Conservation (phyloP, 1,140 invertebrate genomes). For the Drosophila navojoa region DNA sequence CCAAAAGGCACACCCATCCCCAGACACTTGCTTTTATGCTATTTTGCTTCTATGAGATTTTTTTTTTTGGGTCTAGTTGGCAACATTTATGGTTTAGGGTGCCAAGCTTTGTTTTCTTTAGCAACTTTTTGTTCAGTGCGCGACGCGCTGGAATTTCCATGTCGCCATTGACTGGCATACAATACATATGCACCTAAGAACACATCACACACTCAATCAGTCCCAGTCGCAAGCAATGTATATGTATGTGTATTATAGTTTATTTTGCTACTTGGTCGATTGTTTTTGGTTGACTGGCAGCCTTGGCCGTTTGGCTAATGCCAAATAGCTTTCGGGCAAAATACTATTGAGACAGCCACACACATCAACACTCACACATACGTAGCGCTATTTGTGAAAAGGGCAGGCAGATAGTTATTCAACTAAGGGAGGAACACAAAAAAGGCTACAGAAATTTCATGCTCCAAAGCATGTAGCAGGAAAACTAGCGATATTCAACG, state of each 20-base stretch:
- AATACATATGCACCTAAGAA: background rate
- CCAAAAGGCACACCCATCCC: no score
- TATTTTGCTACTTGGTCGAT: constrained; percentile 52
- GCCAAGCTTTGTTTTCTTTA: constrained; percentile 46
- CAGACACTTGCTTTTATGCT: no score
- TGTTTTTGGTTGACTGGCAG: constrained; percentile 48
- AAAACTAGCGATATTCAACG: constrained; percentile 38
- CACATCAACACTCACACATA: constrained; percentile 6
- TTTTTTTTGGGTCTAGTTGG: constrained; percentile 40
- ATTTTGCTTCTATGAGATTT: no score
- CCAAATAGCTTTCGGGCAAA: constrained; percentile 67
- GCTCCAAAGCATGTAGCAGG: constrained; percentile 62
- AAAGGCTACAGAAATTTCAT: constrained; percentile 77
- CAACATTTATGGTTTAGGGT: constrained; percentile 69
- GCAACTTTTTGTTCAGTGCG: constrained; percentile 44
- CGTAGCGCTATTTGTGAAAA: constrained; percentile 39
- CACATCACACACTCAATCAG: background rate
- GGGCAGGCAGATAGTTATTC: constrained; percentile 52
- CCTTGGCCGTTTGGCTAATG: constrained; percentile 51
- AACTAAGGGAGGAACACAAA: constrained; percentile 33
- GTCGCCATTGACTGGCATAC: constrained; percentile 65
- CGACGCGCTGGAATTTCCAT: constrained; percentile 63
- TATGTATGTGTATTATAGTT: constrained; percentile 25
- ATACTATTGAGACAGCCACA: constrained; percentile 60
- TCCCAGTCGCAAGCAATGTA: constrained; percentile 25